Percentiles rank a stretch among this genome's conserved stretches.
Conservation (phyloP, 2,113 vertebrate genomes). For the Bos taurus region DNA sequence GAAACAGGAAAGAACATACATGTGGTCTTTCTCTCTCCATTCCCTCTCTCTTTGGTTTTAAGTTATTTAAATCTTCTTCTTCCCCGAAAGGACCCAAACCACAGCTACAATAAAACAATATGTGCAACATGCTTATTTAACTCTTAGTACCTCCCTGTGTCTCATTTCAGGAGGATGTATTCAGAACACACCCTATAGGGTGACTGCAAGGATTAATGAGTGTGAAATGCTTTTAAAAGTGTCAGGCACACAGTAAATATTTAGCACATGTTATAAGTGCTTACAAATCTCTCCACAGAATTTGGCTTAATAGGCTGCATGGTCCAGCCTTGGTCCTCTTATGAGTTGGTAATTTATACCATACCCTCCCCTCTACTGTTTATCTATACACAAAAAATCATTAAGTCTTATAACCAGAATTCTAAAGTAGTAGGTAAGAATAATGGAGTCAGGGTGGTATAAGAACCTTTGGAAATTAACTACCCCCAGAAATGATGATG, state of each 20-base stretch:
- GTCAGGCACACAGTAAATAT: not conserved
- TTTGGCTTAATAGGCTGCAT: not conserved
- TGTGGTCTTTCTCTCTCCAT: not conserved
- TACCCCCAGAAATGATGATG: not conserved
- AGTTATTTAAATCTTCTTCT: not conserved
- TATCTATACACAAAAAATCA: not conserved
- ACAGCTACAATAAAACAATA: not conserved
- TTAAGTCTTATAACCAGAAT: not conserved
- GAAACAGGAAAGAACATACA: not conserved
- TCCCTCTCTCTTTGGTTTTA: not conserved
- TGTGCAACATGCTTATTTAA: not conserved
- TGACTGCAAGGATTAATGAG: not conserved
- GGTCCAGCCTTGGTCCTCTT: not conserved
- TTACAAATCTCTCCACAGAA: not conserved
- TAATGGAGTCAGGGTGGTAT: not conserved
- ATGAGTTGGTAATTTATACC: not conserved
- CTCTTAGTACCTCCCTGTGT: not conserved
- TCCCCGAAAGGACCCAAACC: not conserved
- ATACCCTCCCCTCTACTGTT: not conserved
- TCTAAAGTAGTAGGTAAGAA: not conserved
- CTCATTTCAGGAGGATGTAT: not conserved
- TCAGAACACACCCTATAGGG: not conserved
- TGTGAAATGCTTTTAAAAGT: not conserved
- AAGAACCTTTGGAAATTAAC: not conserved
- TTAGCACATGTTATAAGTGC: not conserved